Evolutionary conservation across 1,140 invertebrate species (phyloP), one percentile per base, ranked within the genome.

Genomic region (Eufriesea mexicana): DNA sequence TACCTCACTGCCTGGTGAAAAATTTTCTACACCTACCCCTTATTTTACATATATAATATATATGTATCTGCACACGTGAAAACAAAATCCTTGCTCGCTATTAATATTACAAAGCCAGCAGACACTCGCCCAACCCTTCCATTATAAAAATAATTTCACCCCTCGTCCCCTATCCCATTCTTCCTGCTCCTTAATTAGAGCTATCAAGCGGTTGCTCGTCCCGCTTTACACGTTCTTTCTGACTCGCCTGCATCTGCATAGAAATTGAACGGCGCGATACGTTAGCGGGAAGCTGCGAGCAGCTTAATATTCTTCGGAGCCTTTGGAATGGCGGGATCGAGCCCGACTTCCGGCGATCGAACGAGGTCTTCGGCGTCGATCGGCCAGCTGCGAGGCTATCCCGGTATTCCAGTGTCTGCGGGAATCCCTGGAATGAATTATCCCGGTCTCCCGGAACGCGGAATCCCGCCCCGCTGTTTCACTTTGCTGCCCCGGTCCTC

Each of bases 221-320:
- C 55, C 28, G 23, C 28, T 68, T 62, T 28, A 25, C 25, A 55
- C 59, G 45, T 28, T 28, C 47, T 75, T 74, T 85, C 72, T 80
- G 74, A 64, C 79, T 89, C 90, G 35, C 1, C 35, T 35, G 35
- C 1, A 35, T 51, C 4, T 89, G 84, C 87, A 90, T 91, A 89
- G 84, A 91, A 79, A 90, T 91, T 86, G 89, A 83, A 85, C 86
- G 47, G 35, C 54, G n/a, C n/a, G 77, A 62, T 75, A 79, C 68
- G 61, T 78, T 62, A 54, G 18, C 83, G n/a, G n/a, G 72, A 70
- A 67, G 64, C 59, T 57, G 1, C 64, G 66, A 47, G 85, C 61
- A 75, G 82, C 75, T 90, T 85, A 67, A 89, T 89, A 82, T 84
- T 87, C 75, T 75, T 71, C n/a, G 45, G 28, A 28, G 20, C 57